phyloP scores from a whole-genome alignment of 2,113 vertebrate genomes.

The Gymnobelideus leadbeateri region DNA sequence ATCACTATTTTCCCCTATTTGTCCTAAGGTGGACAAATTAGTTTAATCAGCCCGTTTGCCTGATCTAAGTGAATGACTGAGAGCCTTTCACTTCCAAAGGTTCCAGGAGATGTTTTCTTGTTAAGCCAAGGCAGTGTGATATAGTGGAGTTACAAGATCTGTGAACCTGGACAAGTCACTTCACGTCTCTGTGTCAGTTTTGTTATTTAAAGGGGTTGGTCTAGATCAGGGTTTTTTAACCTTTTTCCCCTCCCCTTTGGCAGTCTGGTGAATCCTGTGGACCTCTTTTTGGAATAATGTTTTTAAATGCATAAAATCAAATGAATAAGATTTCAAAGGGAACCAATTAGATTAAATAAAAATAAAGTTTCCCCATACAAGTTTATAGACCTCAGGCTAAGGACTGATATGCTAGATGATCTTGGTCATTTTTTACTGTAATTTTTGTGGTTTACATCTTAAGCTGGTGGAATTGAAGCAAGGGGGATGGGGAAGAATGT shows the following conservation, averaged over 20 bases:
- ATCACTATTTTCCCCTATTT: neutral
- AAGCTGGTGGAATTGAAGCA: neutral
- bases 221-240: neutral
- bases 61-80: neutral
- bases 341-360: neutral
- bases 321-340: neutral
- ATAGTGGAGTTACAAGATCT: neutral
- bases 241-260: neutral
- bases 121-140: neutral
- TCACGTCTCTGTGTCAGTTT: neutral
- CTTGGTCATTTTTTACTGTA: neutral
- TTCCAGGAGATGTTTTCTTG: neutral
- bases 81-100: neutral
- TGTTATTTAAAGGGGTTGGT: neutral
- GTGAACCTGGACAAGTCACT: neutral
- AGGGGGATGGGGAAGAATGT: neutral
- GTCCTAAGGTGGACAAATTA: neutral
- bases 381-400: neutral
- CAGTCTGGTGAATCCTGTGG: neutral
- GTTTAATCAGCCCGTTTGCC: neutral
- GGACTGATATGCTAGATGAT: neutral
- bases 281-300: neutral
- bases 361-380: neutral
- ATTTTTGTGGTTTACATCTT: neutral
- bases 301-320: neutral